Evolutionary conservation across 2,888 invertebrate species (phyloP).

Genomic region (Drosophila barbarae): DNA sequence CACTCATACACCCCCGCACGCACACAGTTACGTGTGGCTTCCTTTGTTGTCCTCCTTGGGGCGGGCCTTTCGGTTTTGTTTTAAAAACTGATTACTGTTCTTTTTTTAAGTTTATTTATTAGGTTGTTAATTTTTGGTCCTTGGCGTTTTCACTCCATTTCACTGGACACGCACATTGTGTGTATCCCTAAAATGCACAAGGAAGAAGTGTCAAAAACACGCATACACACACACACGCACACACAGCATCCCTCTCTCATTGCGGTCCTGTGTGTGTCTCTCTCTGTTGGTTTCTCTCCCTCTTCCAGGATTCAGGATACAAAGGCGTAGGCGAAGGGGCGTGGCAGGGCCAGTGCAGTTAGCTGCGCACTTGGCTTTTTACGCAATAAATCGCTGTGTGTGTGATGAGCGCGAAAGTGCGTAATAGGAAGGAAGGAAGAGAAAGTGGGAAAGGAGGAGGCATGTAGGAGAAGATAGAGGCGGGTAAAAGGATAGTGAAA

Average conservation of each 20-base stretch:
- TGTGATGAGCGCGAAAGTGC: constrained; percentile 47
- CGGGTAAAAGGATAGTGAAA: background rate
- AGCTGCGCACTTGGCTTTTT: constrained; percentile 70
- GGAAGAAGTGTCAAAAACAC: constrained; percentile 46
- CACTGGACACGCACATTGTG: constrained; percentile 63
- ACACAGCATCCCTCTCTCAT: constrained; percentile 29
- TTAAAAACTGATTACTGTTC: constrained; percentile 2
- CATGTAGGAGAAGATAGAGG: background rate
- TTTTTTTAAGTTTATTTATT: constrained; percentile 8
- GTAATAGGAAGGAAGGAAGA: constrained; percentile 44
- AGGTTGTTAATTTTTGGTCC: constrained; percentile 26
- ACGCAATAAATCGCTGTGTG: constrained; percentile 52
- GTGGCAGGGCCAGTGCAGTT: constrained; percentile 70
- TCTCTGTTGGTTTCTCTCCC: background rate
- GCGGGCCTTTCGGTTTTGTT: constrained; percentile 5
- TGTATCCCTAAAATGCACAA: constrained; percentile 71
- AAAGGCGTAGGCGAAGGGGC: constrained; percentile 55
- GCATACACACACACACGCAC: constrained; percentile 30
- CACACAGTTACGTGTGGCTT: constrained; percentile 6
- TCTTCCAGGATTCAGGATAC: background rate
- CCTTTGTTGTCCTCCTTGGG: background rate
- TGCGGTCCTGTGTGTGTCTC: constrained; percentile 1
- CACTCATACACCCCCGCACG: constrained; percentile 5
- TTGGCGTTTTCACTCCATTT: constrained; percentile 53
- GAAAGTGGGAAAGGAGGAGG: constrained; percentile 9